Base-by-base conservation (phyloP, 2,113 vertebrate genomes). In the Callospermophilus lateralis region DNA sequence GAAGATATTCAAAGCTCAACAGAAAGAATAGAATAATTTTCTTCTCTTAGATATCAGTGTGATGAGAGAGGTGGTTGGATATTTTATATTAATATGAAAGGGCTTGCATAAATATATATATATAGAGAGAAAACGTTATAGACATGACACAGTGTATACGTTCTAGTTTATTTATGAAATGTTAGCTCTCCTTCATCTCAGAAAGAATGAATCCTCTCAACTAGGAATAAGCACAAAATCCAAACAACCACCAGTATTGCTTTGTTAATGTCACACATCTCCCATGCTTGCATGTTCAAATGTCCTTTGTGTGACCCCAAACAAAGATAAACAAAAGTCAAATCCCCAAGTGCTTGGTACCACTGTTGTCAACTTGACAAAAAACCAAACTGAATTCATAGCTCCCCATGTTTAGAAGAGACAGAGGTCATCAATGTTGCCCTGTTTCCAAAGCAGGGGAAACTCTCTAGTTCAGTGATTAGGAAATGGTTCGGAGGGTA, bases 1-100 rank as follows among this genome's bases (percentile, higher is more conserved):
- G 39, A 85, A 92, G 30, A 28, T 77, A 65, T 39, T 90, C 32
- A 86, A 94, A 90, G 6, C 37, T 96, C 84, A 39, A 86, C 42
- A 87, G 37, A 92, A 55, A 87, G 37, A 92, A 55, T 13, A 84
- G 63, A 86, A 42, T 63, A 58, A 65, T 80, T 78, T 80, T 90
- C 39, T 90, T 80, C 16, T n/a, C 8, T 77, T 74, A 79, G 42
- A 68, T 45, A 94, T 61, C 9, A 84, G 34, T 73, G 16, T 32
- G 28, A 88, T 91, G 12, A 4, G 22, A 88, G 91, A 85, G 15
- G 34, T 93, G 22, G 5, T 72, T 77, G 19, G 26, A 78, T 55
- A 84, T 39, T 53, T 93, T 20, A 7, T 24, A 77, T 73, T 77
- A 85, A 58, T 70, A 53, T 61, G n/a, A 83, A 85, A 85, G 93